phyloP scores from a whole-genome alignment of 2,113 vertebrate genomes.

The rabbit (Oryctolagus cuniculus) region DNA sequence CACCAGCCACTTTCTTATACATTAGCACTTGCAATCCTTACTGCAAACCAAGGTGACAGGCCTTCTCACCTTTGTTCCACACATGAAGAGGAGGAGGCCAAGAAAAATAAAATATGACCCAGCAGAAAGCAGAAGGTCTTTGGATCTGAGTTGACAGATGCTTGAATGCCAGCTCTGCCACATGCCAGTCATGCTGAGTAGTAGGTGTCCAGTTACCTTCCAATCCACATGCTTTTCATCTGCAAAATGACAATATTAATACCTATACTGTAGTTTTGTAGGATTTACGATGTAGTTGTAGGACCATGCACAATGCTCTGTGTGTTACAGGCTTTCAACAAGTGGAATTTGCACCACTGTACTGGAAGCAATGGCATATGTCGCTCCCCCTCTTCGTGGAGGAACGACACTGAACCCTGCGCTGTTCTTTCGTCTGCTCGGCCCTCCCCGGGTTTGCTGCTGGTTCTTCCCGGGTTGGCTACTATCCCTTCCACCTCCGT shows the following conservation, averaged over 20 bases:
- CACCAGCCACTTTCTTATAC: neutral
- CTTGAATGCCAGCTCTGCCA: neutral
- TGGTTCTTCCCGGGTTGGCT: too few species aligned
- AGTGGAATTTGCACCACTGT: neutral
- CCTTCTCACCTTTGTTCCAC: neutral
- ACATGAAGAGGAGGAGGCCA: neutral
- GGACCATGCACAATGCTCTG: neutral
- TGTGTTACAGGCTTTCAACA: neutral
- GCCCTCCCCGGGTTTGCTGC: too few species aligned
- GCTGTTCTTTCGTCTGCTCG: too few species aligned
- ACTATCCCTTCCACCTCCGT: too few species aligned
- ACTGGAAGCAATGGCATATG: neutral
- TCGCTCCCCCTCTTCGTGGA: too few species aligned
- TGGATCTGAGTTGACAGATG: neutral
- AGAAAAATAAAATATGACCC: neutral
- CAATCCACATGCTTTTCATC: neutral
- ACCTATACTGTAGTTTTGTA: neutral
- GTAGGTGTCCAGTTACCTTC: neutral
- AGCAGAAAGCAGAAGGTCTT: neutral
- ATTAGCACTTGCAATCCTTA: rapidly evolving
- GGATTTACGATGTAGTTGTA: neutral
- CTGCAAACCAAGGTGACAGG: neutral
- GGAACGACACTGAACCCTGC: too few species aligned
- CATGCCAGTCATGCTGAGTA: neutral
- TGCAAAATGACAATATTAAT: neutral